A percentile compares a stretch with the other conserved stretches of the same genome.
phyloP scores from a whole-genome alignment of 1,140 invertebrate species.

The Psix sp. region DNA sequence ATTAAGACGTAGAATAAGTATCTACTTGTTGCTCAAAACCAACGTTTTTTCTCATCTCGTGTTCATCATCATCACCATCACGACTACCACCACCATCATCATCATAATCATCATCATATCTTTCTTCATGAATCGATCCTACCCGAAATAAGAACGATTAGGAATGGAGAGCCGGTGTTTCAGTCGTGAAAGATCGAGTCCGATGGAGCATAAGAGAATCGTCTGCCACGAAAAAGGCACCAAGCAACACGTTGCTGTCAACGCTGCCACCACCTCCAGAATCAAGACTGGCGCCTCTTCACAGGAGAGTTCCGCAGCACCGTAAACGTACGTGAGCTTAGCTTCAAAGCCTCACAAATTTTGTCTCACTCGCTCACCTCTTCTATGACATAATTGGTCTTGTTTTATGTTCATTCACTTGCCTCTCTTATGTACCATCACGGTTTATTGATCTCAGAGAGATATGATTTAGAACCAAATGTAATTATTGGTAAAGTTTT shows the following conservation, averaged over 20 bases:
- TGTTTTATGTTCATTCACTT: constrained; percentile 23
- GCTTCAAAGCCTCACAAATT: constrained; percentile 58
- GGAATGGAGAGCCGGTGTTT: constrained; percentile 73
- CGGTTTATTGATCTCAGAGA: constrained; percentile 43
- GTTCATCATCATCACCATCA: constrained; percentile 5
- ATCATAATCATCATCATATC: constrained; percentile 22
- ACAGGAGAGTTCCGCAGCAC: constrained; percentile 67
- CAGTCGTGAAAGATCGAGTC: constrained; percentile 70
- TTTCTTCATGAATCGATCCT: constrained; percentile 43
- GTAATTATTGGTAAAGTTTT: too few relatives aligned
- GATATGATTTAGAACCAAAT: not conserved
- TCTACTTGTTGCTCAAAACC: constrained; percentile 37
- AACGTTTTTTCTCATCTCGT: constrained; percentile 27
- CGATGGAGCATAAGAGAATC: constrained; percentile 73
- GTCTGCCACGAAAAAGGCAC: constrained; percentile 61
- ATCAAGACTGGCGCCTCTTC: constrained; percentile 66
- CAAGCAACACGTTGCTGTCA: constrained; percentile 68
- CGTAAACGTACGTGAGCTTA: constrained; percentile 70
- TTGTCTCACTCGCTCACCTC: constrained; percentile 38
- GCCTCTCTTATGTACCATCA: constrained; percentile 16
- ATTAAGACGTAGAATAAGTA: too few relatives aligned
- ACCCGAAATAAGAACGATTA: constrained; percentile 66
- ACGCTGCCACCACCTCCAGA: constrained; percentile 68
- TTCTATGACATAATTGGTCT: constrained; percentile 11
- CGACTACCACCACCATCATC: constrained; percentile 17